Base-by-base conservation (phyloP, 2,888 invertebrate species). In the Alsophila aescularia region DNA sequence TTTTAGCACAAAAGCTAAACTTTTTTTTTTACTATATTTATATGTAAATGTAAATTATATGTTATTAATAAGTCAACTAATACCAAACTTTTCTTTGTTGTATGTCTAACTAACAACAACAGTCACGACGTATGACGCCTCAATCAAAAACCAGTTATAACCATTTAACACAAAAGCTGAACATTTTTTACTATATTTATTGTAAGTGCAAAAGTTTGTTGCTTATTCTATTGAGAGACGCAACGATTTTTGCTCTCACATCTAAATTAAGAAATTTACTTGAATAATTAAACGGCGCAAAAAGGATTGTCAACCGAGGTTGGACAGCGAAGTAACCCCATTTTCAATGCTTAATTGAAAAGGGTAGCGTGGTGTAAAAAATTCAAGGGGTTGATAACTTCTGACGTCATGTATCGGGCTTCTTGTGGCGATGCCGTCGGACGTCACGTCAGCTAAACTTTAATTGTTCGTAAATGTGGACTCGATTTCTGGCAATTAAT, bases 301-400 rank as follows among this genome's bases (percentile, higher is more conserved):
- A 90, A 90, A 90, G 91, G 90, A 85, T 88, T 91, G 87, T 90
- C 90, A 90, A 81, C 79, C 75, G 79, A 77, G 81, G 81, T 83
- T 81, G 90, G 90, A 88, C 88, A 88, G 87, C 70, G 75, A 82
- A 80, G 79, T 85, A 83, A 80, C 83, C 86, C 88, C 81, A 83
- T 84, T 88, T 86, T 81, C 85, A 77, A 83, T 85, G 84, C 78
- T 79, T 90, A 90, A 90, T 90, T 90, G 90, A 91, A 89, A 89
- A 90, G 90, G 91, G 91, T 90, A 81, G 76, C 73, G 69, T 64
- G 66, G 69, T 55, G 79, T 91, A 83, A 90, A 90, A 87, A 87
- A 90, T 90, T 90, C 88, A 91, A 77, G 71, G 78, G 81, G 70
- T 74, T 73, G 79, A 79, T 83, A 80, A 84, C 77, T 85, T 76